Evolutionary conservation across 2,113 vertebrate genomes (phyloP), one percentile per base, ranked within the genome.

Genomic region (Eclectus roratus): DNA sequence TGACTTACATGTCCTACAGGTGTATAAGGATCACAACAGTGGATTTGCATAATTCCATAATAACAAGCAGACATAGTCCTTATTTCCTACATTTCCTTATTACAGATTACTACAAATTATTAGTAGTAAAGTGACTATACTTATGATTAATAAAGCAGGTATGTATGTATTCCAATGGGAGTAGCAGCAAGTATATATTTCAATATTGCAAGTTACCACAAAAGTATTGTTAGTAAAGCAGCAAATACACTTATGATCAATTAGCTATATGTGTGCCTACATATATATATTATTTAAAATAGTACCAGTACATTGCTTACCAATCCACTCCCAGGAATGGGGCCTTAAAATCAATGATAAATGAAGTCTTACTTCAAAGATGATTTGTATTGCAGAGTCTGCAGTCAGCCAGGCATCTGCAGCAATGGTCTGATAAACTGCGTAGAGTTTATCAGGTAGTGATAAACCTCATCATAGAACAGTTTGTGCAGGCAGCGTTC

Each of bases 321-420:
- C 39, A 82, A 53, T 55, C 16, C 5, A 7, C 29, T 76, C 14
- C 29, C 18, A 73, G 31, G 11, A 81, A 8, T 7, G 24, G 3
- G n/a, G 9, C 33, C 53, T 85, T 7, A 5, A 66, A 71, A 44
- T 20, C 5, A 2, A 23, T 12, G 5, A 15, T 5, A 9, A 56
- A 21, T 19, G 12, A 61, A 85, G 46, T 79, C 70, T 85, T 10
- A 15, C 23, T 61, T 70, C 4, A 1, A 33, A 85, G n/a, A 23
- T 66, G 29, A 49, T 76, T 7, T 0, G 0, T 0, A 0, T 39
- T 6, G 0, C 9, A 5, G 50, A 52, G 31, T 58, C 68, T 76
- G 20, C 52, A 86, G 46, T 55, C 84, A 83, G 41, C 17, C 60
- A 71, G 46, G 20, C 7, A 4, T 39, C 14, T 33, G 49, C 25